Percentiles rank a stretch among this genome's conserved stretches.
Conservation (phyloP, 2,888 invertebrate genomes). For the Cheilosia vernalis region DNA sequence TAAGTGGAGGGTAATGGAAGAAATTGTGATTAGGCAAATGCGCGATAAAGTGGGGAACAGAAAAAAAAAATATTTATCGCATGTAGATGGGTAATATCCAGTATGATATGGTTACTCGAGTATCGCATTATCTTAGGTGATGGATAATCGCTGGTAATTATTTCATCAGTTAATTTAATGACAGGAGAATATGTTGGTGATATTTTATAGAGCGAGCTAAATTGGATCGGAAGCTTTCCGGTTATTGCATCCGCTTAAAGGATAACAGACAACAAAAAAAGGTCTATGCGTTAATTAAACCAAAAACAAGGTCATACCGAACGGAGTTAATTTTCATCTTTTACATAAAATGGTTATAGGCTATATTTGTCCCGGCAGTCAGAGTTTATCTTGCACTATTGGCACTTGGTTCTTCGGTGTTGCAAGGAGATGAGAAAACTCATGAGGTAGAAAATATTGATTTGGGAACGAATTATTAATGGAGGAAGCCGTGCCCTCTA, state of each 20-base stretch:
- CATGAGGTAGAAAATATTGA: no score
- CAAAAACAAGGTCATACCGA: no score
- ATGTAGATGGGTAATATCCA: constrained; percentile 4
- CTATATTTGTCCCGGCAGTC: no score
- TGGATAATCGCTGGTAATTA: constrained; percentile 27
- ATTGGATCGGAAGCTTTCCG: not conserved
- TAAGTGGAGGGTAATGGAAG: constrained; percentile 20
- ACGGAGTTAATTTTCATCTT: no score
- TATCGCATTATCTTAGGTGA: constrained; percentile 35
- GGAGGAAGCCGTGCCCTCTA: no score
- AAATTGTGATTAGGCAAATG: constrained; percentile 42
- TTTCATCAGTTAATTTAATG: constrained; percentile 35
- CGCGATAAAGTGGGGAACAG: constrained; percentile 20
- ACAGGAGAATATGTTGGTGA: constrained; percentile 11
- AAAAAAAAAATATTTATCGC: constrained; percentile 9
- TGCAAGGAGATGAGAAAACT: no score
- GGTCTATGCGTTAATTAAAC: not conserved
- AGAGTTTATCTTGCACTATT: no score
- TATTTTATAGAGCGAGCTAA: constrained; percentile 1
- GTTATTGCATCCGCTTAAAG: not conserved
- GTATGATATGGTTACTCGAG: constrained; percentile 38
- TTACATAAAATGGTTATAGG: no score
- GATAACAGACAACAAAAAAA: not conserved
- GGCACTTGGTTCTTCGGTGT: no score
- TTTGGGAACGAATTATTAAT: no score